These are phyloP conservation scores for Muschampia plurimacula DNA, from an alignment of 2,888 invertebrate genomes.

Conservation along the genomic window DNA sequence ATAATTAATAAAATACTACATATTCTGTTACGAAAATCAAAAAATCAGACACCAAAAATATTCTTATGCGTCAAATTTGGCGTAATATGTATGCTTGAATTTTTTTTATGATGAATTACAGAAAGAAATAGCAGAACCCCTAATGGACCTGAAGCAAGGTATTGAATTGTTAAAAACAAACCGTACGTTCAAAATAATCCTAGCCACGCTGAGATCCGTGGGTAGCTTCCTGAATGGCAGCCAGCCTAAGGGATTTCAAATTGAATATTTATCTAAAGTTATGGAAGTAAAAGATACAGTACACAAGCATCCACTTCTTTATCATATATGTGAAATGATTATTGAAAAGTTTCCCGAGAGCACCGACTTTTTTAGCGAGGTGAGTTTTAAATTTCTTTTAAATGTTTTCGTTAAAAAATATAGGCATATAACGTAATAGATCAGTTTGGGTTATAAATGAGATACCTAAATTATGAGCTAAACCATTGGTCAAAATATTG, in stretches of 20 bases:
- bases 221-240: conserved; percentile 98
- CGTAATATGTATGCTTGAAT: no score
- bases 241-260: conserved; percentile 97
- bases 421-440: no score
- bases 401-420: not conserved
- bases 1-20: no score
- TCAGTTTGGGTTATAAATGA: no score
- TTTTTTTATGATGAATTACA: conserved; percentile 52
- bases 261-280: conserved; percentile 98
- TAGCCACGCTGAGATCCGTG: conserved; percentile 96
- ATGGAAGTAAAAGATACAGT: conserved; percentile 99
- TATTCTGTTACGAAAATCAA: no score
- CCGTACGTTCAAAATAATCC: conserved; percentile 97
- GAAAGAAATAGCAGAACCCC: conserved; percentile 98
- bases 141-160: conserved; percentile 99
- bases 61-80: no score
- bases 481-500: no score
- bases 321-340: conserved; percentile 98
- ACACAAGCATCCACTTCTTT: conserved; percentile 98
- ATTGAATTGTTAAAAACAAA: conserved; percentile 96
- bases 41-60: no score
- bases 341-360: conserved; percentile 98
- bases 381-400: conserved; percentile 57
- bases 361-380: conserved; percentile 98
- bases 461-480: no score